Evolutionary conservation across 2,888 invertebrate species (phyloP), one percentile per base, ranked within the genome.

Genomic region (Epirrita christyi): DNA sequence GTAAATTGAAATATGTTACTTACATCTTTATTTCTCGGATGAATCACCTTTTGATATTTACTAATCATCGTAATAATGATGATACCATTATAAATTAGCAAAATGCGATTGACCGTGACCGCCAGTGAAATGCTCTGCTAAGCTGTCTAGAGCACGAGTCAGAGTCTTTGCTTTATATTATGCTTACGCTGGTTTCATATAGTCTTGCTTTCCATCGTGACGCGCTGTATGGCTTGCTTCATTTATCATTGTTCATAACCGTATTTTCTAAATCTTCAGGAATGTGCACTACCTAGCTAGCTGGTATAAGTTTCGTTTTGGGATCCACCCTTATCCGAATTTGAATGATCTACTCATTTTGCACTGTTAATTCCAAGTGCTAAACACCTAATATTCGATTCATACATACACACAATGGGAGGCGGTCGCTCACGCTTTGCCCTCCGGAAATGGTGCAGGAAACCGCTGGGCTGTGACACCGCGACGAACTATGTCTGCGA

Each of bases 391-490:
- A 61, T 54, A 56, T 52, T 51, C 28, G 38, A 60, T 55, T 59
- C 47, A 42, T 50, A 51, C 48, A 42, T 57, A 46, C 46, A 42
- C 52, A 72, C 72, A 76, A 71, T 72, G 45, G 70, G 64, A 63
- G 64, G 61, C 56, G 61, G 56, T 66, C 71, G 64, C 67, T 66
- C 61, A 71, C 72, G 72, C 75, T 68, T 69, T 68, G 53, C 66
- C 72, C 77, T 72, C 80, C 86, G 87, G 86, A 86, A 78, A 80
- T 74, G 59, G 67, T 68, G 70, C 86, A 81, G 87, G 87, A 87
- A 85, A 68, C 77, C 72, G 63, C 71, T 67, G 69, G 72, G 57
- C 70, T 76, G 75, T 78, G 73, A 76, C 77, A 78, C 76, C 73
- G 75, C 68, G 40, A 11, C 7, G 8, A 7, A 46, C 48, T 53